A percentile compares a stretch with the other conserved stretches of the same genome.
These are phyloP conservation scores for Oppia nitens DNA, from an alignment of 1,140 invertebrate species.

Conservation along the genomic window DNA sequence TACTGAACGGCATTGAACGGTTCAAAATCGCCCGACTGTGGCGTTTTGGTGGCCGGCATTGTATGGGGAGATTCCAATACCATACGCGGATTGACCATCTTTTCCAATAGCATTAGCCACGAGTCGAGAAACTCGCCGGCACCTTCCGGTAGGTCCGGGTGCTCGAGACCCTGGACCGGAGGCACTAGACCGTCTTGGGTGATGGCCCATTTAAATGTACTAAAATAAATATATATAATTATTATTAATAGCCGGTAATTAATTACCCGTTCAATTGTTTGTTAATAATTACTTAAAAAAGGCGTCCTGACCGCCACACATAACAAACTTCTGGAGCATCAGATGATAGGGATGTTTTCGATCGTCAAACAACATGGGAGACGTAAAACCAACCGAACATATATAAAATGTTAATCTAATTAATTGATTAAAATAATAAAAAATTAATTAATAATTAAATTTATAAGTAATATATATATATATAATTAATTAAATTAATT, in stretches of 20 bases:
- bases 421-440: not conserved
- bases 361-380: conserved; percentile 75
- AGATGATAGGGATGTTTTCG: conserved; percentile 71
- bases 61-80: conserved; percentile 64
- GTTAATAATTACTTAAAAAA: conserved; percentile 58
- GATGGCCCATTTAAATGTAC: conserved; percentile 60
- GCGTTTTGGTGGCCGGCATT: conserved; percentile 41
- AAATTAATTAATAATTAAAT: conserved; percentile 7
- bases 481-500: too few species aligned
- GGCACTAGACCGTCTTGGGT: conserved; percentile 41
- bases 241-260: conserved; percentile 15
- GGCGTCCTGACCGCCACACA: conserved; percentile 51
- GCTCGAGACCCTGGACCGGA: conserved; percentile 40
- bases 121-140: conserved; percentile 68
- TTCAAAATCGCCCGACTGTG: conserved; percentile 28
- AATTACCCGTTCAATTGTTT: too few species aligned
- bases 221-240: conserved; percentile 22
- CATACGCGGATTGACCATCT: conserved; percentile 70
- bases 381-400: conserved; percentile 70
- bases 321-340: conserved; percentile 69
- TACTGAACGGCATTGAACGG: conserved; percentile 58
- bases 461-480: too few species aligned
- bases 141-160: conserved; percentile 39
- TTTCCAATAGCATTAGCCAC: conserved; percentile 67
- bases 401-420: conserved; percentile 57